Percentiles rank a stretch among this genome's conserved stretches.
Evolutionary conservation across 2,797 vertebrate genomes (phyloP).

Genomic region (Huso huso): DNA sequence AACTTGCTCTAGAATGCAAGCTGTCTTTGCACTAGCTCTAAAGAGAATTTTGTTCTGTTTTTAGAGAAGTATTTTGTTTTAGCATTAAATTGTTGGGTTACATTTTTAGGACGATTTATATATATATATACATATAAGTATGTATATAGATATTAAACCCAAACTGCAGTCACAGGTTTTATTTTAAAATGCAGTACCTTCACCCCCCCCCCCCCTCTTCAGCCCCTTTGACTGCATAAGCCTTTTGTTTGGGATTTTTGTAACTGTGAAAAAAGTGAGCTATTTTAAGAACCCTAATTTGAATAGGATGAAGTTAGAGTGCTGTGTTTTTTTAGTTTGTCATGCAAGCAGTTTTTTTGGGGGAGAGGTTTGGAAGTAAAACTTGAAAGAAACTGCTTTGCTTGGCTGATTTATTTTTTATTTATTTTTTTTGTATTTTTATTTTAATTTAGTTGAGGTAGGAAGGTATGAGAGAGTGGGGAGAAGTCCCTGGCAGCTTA

Average conservation of each 20-base stretch:
- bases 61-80: slow-evolving; percentile 79
- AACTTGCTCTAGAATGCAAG: slow-evolving; percentile 90
- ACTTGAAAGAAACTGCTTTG: slow-evolving; percentile 71
- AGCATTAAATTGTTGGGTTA: slow-evolving; percentile 87
- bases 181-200: slow-evolving; percentile 55
- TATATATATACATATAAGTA: slow-evolving; percentile 36
- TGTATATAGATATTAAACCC: slow-evolving; percentile 1
- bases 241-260: slow-evolving; percentile 28
- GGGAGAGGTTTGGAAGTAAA: slow-evolving; percentile 58
- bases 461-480: not conserved
- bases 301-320: slow-evolving; percentile 28
- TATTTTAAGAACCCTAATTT: slow-evolving; percentile 48
- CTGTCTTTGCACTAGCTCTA: slow-evolving; percentile 99
- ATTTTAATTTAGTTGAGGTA: slow-evolving; percentile 7
- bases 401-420: slow-evolving; percentile 70
- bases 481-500: slow-evolving; percentile 53
- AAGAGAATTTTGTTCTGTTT: slow-evolving; percentile 88
- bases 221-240: slow-evolving; percentile 9
- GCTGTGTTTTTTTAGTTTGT: slow-evolving; percentile 45
- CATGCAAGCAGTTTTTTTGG: slow-evolving; percentile 66
- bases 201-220: slow-evolving; percentile 31
- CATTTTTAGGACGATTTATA: slow-evolving; percentile 54
- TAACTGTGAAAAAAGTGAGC: slow-evolving; percentile 55
- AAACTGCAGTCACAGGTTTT: slow-evolving; percentile 60
- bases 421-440: slow-evolving; percentile 46